Evolutionary conservation across 2,888 invertebrate species (phyloP).

Genomic region (Drosophila prolongata): DNA sequence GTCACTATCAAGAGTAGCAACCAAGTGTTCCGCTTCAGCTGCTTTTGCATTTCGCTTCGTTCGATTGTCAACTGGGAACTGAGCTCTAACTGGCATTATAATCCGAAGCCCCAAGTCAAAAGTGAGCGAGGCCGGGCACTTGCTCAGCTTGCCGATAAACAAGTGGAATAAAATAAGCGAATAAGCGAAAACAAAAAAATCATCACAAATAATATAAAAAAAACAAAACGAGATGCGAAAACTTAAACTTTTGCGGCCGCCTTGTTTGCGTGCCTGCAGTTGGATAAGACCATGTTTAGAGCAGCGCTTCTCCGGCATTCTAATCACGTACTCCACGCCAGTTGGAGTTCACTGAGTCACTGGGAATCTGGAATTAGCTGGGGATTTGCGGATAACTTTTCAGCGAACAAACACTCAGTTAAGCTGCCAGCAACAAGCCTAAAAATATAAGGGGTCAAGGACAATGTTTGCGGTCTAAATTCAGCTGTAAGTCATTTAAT

Average conservation of each 20-base stretch:
- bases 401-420: not conserved
- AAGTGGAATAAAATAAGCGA: constrained; percentile 1
- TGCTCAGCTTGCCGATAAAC: constrained; percentile 63
- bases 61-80: constrained; percentile 65
- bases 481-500: no score
- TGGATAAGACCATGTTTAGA: constrained; percentile 46
- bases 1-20: constrained; percentile 35
- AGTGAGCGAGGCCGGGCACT: constrained; percentile 55
- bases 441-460: not conserved
- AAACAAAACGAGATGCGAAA: constrained; percentile 19
- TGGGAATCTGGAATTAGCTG: constrained; percentile 24
- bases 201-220: constrained; percentile 23
- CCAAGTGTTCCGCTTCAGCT: constrained; percentile 56
- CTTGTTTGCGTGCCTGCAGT: constrained; percentile 23
- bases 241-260: constrained; percentile 17
- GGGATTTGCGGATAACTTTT: constrained; percentile 13
- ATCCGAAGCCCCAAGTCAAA: constrained; percentile 16
- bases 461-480: not conserved
- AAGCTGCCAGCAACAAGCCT: not conserved
- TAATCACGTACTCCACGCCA: constrained; percentile 54
- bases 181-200: not conserved
- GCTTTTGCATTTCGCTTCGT: constrained; percentile 57
- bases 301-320: constrained; percentile 35
- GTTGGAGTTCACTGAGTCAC: constrained; percentile 44
- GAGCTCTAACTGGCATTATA: constrained; percentile 27